These are phyloP conservation scores for Pipistrellus kuhlii DNA, from an alignment of 2,797 vertebrate species.

Conservation along the genomic window DNA sequence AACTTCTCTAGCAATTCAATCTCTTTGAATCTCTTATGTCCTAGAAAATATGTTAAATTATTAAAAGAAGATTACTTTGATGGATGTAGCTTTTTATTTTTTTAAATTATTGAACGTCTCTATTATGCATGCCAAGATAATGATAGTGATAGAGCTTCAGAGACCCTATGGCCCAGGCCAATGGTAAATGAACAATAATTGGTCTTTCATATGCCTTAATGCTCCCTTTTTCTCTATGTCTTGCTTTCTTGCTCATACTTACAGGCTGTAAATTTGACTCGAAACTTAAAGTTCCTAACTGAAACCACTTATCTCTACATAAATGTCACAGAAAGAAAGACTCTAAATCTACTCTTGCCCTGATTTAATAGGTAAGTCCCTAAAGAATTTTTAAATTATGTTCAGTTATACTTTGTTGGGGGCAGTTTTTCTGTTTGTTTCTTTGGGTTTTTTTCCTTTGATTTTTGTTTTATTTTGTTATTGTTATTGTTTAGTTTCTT, in stretches of 20 bases:
- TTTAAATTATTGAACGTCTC: background rate
- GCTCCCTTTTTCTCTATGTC: background rate
- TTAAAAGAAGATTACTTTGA: conserved; percentile 5
- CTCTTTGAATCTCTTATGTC: background rate
- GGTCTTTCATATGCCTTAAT: background rate
- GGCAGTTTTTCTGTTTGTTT: background rate
- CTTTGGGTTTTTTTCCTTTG: background rate
- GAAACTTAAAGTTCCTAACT: background rate
- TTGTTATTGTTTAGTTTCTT: background rate
- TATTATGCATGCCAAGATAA: background rate
- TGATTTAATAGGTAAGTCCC: conserved; percentile 33
- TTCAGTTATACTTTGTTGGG: background rate
- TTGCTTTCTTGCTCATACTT: background rate
- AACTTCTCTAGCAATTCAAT: background rate
- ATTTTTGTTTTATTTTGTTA: conserved; percentile 2
- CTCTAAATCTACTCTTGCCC: background rate
- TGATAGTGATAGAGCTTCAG: background rate
- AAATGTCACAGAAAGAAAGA: conserved; percentile 12
- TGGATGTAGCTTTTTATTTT: background rate
- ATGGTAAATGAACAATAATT: background rate
- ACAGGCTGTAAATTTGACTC: conserved; percentile 12
- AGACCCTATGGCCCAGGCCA: background rate
- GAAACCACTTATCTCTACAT: background rate
- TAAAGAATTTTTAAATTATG: background rate
- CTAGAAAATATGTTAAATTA: conserved; percentile 39